These are phyloP conservation scores for Dendronephthya gigantea DNA, from an alignment of 64 coral and sea anemone genomes.

Conservation along the genomic window DNA sequence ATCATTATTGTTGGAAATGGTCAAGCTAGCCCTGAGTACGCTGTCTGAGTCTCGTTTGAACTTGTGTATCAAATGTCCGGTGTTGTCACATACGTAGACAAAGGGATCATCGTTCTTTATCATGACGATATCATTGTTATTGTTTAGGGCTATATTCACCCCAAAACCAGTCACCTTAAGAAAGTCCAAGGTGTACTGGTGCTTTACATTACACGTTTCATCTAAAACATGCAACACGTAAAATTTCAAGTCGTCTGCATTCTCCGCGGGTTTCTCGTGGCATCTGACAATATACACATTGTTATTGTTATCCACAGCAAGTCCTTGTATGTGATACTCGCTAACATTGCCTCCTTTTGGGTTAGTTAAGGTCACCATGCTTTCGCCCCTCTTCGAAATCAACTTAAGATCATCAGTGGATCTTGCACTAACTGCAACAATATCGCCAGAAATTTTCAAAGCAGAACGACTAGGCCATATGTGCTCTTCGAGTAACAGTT, in stretches of 20 bases:
- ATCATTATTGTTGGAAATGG: neutral
- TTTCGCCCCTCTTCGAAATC: neutral
- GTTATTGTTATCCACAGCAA: neutral
- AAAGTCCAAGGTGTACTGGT: neutral
- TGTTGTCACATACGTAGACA: neutral
- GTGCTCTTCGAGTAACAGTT: no score
- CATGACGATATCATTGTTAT: neutral
- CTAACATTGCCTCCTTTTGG: neutral
- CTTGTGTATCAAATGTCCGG: neutral
- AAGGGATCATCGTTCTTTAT: neutral
- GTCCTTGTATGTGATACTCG: neutral
- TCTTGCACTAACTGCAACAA: neutral
- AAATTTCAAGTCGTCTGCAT: neutral
- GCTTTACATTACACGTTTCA: neutral
- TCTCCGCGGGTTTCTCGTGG: neutral
- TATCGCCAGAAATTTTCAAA: neutral
- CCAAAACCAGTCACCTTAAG: neutral
- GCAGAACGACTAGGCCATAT: neutral
- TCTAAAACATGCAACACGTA: neutral
- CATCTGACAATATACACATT: neutral
- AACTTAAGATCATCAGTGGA: neutral
- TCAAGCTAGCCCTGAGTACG: neutral
- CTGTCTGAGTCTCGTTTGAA: neutral
- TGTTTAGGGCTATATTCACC: neutral
- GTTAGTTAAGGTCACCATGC: neutral